A percentile compares a stretch with the other conserved stretches of the same genome.
Evolutionary conservation across 2,888 invertebrate genomes (phyloP).

Genomic region (Torymus aiolomorphi): DNA sequence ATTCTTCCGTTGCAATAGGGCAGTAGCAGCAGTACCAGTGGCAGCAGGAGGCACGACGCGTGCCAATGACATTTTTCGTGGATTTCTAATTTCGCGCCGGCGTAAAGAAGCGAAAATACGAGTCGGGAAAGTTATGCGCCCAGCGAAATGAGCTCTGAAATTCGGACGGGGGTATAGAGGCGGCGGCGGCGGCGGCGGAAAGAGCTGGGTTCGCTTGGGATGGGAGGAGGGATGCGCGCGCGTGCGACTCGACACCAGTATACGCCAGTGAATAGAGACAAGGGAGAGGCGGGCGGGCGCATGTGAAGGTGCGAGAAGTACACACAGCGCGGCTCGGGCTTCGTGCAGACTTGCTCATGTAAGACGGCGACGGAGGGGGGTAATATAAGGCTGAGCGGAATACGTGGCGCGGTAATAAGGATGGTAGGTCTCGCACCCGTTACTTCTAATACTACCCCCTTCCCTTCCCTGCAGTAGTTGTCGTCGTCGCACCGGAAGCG

Average conservation of each 20-base stretch:
- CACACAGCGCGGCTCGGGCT: conserved; percentile 26
- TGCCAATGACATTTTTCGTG: conserved; percentile 32
- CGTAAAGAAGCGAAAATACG: conserved; percentile 62
- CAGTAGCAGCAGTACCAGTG: too few species aligned
- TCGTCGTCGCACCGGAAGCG: conserved; percentile 30
- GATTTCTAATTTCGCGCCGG: conserved; percentile 47
- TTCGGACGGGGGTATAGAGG: not conserved
- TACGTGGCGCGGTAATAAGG: conserved; percentile 68
- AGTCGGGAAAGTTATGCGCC: conserved; percentile 62
- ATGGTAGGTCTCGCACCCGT: conserved; percentile 65
- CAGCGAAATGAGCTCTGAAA: conserved; percentile 62
- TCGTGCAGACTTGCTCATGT: conserved; percentile 55
- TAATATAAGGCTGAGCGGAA: conserved; percentile 66
- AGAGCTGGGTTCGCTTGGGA: too few species aligned
- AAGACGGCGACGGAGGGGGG: conserved; percentile 47
- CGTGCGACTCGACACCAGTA: not conserved
- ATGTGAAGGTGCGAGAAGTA: conserved; percentile 34
- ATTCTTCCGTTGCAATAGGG: too few species aligned
- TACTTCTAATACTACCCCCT: conserved; percentile 67
- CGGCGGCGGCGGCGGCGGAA: too few species aligned
- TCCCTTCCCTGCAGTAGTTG: conserved; percentile 10
- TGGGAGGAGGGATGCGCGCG: not conserved
- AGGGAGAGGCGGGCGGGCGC: conserved; percentile 6
- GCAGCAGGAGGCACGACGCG: not conserved
- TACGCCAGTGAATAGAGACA: conserved; percentile 9